phyloP scores from a whole-genome alignment of 2,797 vertebrate genomes.

The Pipistrellus kuhlii region DNA sequence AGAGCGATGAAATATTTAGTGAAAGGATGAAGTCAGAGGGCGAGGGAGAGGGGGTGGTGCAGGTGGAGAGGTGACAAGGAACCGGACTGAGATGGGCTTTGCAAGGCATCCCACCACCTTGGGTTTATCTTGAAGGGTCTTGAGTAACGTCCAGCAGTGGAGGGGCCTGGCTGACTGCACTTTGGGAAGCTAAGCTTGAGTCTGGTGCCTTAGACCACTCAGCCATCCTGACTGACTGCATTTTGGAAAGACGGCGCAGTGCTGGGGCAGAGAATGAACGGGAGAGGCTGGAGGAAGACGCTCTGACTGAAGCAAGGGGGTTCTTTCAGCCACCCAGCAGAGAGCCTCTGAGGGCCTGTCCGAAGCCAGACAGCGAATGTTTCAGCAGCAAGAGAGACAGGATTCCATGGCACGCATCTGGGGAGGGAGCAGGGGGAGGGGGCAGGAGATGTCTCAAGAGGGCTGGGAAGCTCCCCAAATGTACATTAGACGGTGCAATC shows the following conservation, averaged over 20 bases:
- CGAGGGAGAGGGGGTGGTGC: neutral
- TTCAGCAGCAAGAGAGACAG: neutral
- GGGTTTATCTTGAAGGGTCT: neutral
- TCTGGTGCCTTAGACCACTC: too few species aligned
- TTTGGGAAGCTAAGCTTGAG: too few species aligned
- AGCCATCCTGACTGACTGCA: too few species aligned
- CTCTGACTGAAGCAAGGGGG: neutral
- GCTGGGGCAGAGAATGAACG: neutral
- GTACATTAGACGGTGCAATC: neutral
- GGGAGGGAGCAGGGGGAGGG: neutral
- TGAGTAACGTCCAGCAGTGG: neutral
- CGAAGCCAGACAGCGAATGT: neutral
- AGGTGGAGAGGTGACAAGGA: neutral
- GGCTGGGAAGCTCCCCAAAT: constrained; percentile 4
- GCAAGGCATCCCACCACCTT: neutral
- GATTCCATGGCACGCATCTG: constrained; percentile 45
- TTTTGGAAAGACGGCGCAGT: neutral
- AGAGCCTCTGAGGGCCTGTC: neutral
- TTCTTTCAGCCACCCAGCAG: neutral
- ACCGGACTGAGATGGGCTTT: neutral
- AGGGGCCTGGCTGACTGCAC: neutral
- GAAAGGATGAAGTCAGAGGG: neutral
- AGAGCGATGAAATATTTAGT: neutral
- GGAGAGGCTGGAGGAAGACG: neutral
- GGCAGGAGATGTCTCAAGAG: constrained; percentile 43